Evolutionary conservation across 2,888 invertebrate genomes (phyloP).

Genomic region (Chymomyza amoena): DNA sequence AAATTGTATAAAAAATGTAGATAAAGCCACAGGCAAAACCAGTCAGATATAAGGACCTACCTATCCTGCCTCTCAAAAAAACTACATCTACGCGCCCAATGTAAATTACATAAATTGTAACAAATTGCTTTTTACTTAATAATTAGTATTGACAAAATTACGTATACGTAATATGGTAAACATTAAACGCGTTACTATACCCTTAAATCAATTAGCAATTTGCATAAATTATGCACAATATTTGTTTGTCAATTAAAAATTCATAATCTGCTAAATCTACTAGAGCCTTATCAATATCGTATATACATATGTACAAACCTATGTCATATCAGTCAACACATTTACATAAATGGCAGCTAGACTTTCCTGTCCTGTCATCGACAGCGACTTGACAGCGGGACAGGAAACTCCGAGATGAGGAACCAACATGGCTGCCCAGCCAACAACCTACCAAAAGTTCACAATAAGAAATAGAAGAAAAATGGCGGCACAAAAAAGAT

Average conservation of each 20-base stretch:
- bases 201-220: neutral
- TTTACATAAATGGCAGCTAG: conserved; percentile 47
- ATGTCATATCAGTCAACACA: conserved; percentile 2
- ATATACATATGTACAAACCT: neutral
- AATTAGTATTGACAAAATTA: neutral
- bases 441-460: conserved; percentile 3
- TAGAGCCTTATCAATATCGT: neutral
- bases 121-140: neutral
- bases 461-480: neutral
- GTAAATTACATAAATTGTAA: neutral
- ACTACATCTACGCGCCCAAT: neutral
- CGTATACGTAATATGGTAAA: neutral
- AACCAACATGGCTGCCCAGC: neutral
- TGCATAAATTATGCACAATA: neutral
- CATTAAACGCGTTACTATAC: neutral
- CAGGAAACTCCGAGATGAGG: neutral
- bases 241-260: neutral
- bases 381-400: neutral
- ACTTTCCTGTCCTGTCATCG: neutral
- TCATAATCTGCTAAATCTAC: neutral
- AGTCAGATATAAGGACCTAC: neutral
- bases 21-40: conserved; percentile 16
- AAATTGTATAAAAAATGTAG: conserved; percentile 64
- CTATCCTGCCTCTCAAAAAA: too few species aligned
- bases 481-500: conserved; percentile 7